phyloP scores from a whole-genome alignment of 1,140 invertebrate genomes.

The Zaprionus vittiger region DNA sequence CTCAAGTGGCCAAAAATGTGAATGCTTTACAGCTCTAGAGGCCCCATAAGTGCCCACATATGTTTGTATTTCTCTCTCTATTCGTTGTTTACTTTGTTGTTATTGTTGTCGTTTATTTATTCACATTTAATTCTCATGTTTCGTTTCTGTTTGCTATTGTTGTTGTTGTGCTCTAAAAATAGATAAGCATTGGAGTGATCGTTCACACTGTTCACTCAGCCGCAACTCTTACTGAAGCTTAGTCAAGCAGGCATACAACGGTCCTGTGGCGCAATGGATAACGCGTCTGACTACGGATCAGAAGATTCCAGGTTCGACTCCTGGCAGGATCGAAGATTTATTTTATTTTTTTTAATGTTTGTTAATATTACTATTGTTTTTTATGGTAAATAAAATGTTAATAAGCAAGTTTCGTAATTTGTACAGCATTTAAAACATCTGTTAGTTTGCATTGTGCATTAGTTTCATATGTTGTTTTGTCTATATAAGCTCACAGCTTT shows the following conservation, averaged over 20 bases:
- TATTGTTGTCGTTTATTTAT: constrained; percentile 32
- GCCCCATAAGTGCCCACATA: background rate
- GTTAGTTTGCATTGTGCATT: no score
- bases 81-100: constrained; percentile 2
- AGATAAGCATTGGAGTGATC: constrained; percentile 30
- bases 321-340: constrained; percentile 86
- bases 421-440: background rate
- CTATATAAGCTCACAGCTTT: background rate
- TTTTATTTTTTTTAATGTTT: constrained; percentile 15
- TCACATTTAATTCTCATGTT: constrained; percentile 44
- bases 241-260: constrained; percentile 20
- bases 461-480: background rate
- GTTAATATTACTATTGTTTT: constrained; percentile 6
- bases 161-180: constrained; percentile 40
- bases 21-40: background rate
- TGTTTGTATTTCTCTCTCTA: constrained; percentile 14
- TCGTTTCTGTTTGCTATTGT: constrained; percentile 22
- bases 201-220: background rate
- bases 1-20: constrained; percentile 22
- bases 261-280: constrained; percentile 90
- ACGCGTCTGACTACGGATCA: constrained; percentile 90
- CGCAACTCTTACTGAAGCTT: background rate
- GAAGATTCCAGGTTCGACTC: constrained; percentile 91
- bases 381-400: background rate
- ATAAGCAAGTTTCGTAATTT: no score